Evolutionary conservation across 2,797 vertebrate genomes (phyloP).

Genomic region (Chiroxiphia lanceolata): DNA sequence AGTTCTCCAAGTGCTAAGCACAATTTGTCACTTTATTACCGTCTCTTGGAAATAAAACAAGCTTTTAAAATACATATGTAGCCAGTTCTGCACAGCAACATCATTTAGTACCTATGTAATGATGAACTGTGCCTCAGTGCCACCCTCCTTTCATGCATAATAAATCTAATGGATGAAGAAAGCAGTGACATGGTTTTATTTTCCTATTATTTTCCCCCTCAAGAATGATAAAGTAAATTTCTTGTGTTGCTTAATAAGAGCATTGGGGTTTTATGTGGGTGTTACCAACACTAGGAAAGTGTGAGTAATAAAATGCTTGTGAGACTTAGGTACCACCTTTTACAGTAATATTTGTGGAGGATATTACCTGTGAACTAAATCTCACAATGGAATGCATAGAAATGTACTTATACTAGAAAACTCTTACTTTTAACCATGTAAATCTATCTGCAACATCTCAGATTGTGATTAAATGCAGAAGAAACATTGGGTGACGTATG

Average conservation of each 20-base stretch:
- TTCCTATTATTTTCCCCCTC: conserved; percentile 68
- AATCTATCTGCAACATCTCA: conserved; percentile 4
- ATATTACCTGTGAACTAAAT: conserved; percentile 21
- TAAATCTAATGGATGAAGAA: conserved; percentile 57
- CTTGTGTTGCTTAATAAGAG: conserved; percentile 60
- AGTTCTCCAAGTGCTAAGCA: conserved; percentile 7
- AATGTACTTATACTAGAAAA: background rate
- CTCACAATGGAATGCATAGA: conserved; percentile 6
- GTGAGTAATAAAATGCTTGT: conserved; percentile 62
- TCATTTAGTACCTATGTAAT: background rate
- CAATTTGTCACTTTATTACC: background rate
- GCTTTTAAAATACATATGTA: background rate
- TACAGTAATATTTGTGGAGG: conserved; percentile 57
- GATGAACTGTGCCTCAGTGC: conserved; percentile 1
- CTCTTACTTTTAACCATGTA: background rate
- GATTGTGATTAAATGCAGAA: conserved; percentile 16
- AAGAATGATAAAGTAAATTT: conserved; percentile 62
- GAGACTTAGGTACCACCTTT: conserved; percentile 55
- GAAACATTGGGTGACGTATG: background rate
- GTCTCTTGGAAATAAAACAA: background rate
- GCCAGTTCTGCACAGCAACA: background rate
- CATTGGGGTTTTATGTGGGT: conserved; percentile 62
- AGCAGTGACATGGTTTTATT: conserved; percentile 13
- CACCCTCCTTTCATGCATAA: conserved; percentile 31
- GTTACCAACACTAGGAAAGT: conserved; percentile 53